Percentiles rank a stretch among this genome's conserved stretches.
Conservation (phyloP, 1,140 invertebrate species). For the Papilio glaucus region DNA sequence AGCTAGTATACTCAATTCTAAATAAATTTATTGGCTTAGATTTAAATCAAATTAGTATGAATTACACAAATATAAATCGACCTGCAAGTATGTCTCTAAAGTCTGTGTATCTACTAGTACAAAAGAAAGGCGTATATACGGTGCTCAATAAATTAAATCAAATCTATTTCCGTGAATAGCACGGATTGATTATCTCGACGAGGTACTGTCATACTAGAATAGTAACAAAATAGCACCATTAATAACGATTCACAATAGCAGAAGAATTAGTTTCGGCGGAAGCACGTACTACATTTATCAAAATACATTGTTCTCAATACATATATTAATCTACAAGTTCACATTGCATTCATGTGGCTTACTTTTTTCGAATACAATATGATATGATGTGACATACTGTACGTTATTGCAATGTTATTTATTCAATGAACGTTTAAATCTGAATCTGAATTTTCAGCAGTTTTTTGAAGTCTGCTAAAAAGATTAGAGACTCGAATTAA, state of each 20-base stretch:
- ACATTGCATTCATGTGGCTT: background rate
- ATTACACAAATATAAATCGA: too few relatives aligned
- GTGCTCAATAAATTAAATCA: background rate
- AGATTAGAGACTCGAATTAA: too few relatives aligned
- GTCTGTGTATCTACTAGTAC: background rate
- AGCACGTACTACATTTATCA: background rate
- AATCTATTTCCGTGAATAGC: conserved; percentile 13
- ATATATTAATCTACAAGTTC: background rate
- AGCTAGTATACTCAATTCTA: too few relatives aligned
- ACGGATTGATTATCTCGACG: conserved; percentile 6
- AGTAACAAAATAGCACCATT: conserved; percentile 10
- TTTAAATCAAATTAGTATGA: too few relatives aligned
- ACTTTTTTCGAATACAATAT: too few relatives aligned
- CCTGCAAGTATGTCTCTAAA: background rate
- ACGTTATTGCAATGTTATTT: too few relatives aligned
- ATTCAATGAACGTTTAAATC: too few relatives aligned
- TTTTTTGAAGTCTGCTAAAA: too few relatives aligned
- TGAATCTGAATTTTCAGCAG: too few relatives aligned
- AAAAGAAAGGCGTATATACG: background rate
- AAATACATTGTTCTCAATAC: background rate
- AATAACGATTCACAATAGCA: background rate
- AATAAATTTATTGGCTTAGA: too few relatives aligned
- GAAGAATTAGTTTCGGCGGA: background rate
- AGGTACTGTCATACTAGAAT: background rate
- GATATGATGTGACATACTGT: too few relatives aligned